Conservation (phyloP, 1,140 invertebrate species). For the Lasaia peninsularis region DNA sequence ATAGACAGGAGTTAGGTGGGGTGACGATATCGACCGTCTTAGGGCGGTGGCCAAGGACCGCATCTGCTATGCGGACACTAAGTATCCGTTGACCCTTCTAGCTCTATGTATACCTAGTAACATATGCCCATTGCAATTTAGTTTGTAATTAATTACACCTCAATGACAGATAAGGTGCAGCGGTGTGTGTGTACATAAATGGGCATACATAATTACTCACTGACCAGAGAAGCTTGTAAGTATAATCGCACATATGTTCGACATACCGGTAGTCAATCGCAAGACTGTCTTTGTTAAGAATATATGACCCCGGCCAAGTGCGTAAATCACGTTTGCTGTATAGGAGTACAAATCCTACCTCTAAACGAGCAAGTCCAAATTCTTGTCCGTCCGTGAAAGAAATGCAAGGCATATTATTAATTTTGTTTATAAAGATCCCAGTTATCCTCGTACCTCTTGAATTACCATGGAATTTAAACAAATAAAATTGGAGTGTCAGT, state of each 20-base stretch:
- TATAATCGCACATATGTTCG: background rate
- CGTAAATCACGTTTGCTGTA: too few relatives aligned
- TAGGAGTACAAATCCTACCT: too few relatives aligned
- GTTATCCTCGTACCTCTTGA: too few relatives aligned
- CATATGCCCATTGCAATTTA: conserved; percentile 56
- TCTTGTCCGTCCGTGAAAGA: too few relatives aligned
- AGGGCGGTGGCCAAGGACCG: conserved; percentile 68
- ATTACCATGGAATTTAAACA: too few relatives aligned
- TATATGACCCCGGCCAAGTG: too few relatives aligned
- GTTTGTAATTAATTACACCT: conserved; percentile 65
- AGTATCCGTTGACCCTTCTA: conserved; percentile 67
- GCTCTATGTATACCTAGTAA: conserved; percentile 53
- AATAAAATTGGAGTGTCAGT: too few relatives aligned
- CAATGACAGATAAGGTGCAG: conserved; percentile 67
- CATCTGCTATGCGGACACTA: conserved; percentile 72
- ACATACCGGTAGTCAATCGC: background rate
- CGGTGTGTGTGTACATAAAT: conserved; percentile 42
- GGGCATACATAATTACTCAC: conserved; percentile 32
- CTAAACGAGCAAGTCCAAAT: too few relatives aligned
- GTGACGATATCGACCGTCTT: conserved; percentile 72
- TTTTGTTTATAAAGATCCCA: too few relatives aligned
- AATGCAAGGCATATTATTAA: too few relatives aligned
- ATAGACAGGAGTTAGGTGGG: conserved; percentile 65
- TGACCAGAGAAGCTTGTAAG: conserved; percentile 4
- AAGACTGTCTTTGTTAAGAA: background rate